Percentiles rank a stretch among this genome's conserved stretches.
Evolutionary conservation across 2,797 vertebrate genomes (phyloP).

Genomic region (Saxicola maurus): DNA sequence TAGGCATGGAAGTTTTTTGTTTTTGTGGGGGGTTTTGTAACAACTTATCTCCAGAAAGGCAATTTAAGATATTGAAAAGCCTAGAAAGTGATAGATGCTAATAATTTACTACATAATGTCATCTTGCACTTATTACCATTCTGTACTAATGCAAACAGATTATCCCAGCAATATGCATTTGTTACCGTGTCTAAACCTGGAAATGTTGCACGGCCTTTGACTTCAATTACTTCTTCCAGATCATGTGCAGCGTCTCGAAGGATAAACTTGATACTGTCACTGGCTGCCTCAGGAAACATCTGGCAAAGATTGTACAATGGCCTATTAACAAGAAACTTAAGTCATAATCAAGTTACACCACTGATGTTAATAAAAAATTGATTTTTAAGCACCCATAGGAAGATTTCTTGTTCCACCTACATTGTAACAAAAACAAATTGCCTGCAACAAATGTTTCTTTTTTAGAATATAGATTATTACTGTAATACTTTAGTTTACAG

Average conservation of each 20-base stretch:
- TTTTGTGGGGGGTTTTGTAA: not conserved
- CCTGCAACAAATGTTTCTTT: not conserved
- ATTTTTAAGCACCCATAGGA: not conserved
- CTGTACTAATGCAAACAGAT: not conserved
- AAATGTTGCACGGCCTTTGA: slow-evolving; percentile 77
- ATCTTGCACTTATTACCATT: not conserved
- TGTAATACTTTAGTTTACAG: not conserved
- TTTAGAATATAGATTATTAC: not conserved
- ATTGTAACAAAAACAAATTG: not conserved
- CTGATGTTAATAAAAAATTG: not conserved
- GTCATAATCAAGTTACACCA: not conserved
- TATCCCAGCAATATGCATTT: not conserved
- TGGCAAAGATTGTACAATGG: slow-evolving; percentile 86
- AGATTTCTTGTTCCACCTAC: not conserved
- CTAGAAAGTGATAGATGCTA: not conserved
- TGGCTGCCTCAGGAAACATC: slow-evolving; percentile 85
- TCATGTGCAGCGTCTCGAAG: slow-evolving; percentile 82
- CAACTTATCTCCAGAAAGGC: not conserved
- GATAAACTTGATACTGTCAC: slow-evolving; percentile 73
- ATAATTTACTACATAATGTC: not conserved
- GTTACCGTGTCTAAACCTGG: slow-evolving; percentile 84
- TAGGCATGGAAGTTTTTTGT: rapidly evolving
- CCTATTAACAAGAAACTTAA: slow-evolving; percentile 68
- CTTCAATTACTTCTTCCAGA: slow-evolving; percentile 81
- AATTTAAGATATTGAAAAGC: not conserved